These are phyloP conservation scores for Aurelia sp. DNA, from an alignment of 30 jellyfish, hydroid and myxozoan genomes.

Conservation along the genomic window DNA sequence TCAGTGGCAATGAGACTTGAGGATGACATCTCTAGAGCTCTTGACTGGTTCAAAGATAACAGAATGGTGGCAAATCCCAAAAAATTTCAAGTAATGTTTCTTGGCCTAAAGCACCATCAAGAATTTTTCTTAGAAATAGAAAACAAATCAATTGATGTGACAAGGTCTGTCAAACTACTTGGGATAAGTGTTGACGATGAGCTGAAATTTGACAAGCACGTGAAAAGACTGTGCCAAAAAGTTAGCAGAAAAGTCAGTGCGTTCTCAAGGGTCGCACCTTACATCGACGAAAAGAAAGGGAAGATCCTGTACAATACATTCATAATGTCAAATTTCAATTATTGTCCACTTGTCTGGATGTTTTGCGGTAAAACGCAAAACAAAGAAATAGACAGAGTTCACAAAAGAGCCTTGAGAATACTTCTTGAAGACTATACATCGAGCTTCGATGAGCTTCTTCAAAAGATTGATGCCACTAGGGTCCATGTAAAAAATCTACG, in stretches of 20 bases:
- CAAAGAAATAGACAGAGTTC: conserved; percentile 42
- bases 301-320: conserved; percentile 35
- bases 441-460: conserved; percentile 37
- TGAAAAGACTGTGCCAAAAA: conserved; percentile 36
- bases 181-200: conserved; percentile 46
- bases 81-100: no score
- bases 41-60: conserved; percentile 28
- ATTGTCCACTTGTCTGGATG: conserved; percentile 75
- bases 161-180: neutral
- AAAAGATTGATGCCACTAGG: conserved; percentile 17
- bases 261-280: conserved; percentile 41
- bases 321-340: conserved; percentile 47
- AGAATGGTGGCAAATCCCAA: no score
- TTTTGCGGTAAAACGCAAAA: conserved; percentile 36
- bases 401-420: conserved; percentile 38
- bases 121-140: no score
- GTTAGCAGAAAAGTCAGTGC: conserved; percentile 10
- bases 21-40: conserved; percentile 4
- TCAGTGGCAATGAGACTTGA: conserved; percentile 6
- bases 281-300: conserved; percentile 17
- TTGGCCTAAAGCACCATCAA: no score
- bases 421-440: conserved; percentile 26
- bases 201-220: neutral
- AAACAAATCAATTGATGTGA: no score
- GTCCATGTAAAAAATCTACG: conserved; percentile 46